Conservation (phyloP, 2,113 vertebrate genomes). For the Phyllostomus hastatus region DNA sequence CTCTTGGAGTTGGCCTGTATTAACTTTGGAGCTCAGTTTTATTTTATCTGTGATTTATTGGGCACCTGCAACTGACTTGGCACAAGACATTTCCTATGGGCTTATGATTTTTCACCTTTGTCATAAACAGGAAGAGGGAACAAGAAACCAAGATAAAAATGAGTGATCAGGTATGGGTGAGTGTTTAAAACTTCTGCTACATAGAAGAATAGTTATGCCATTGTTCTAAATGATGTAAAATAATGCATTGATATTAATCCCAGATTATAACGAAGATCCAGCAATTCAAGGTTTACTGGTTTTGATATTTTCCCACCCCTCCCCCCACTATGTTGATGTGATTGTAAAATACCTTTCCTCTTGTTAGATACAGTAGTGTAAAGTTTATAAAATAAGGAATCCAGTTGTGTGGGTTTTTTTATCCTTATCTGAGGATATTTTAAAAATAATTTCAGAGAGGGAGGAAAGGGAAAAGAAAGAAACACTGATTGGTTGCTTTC, state of each 20-base stretch:
- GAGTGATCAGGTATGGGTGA: slow-evolving; percentile 5
- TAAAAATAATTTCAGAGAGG: too few species aligned
- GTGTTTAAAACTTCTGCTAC: slow-evolving; percentile 20
- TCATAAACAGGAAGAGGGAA: slow-evolving; percentile 18
- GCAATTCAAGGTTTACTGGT: neutral
- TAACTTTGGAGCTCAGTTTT: neutral
- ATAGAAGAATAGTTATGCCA: neutral
- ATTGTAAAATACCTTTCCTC: neutral
- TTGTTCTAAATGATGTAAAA: neutral
- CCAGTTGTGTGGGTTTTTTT: too few species aligned
- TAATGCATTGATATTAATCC: neutral
- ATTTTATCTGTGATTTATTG: slow-evolving; percentile 30
- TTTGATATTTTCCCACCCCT: neutral
- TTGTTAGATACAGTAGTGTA: neutral
- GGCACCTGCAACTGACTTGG: slow-evolving; percentile 9
- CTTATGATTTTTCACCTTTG: slow-evolving; percentile 49
- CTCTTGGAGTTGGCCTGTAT: neutral
- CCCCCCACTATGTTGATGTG: neutral
- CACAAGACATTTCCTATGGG: neutral
- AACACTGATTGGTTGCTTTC: too few species aligned
- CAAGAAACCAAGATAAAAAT: slow-evolving; percentile 41
- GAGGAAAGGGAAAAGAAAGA: too few species aligned
- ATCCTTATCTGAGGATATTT: too few species aligned
- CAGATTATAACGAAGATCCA: neutral
- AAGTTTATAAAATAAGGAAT: slow-evolving; percentile 8